These are phyloP conservation scores for Silurus aristotelis DNA, from an alignment of 2,797 vertebrate species.

Conservation along the genomic window DNA sequence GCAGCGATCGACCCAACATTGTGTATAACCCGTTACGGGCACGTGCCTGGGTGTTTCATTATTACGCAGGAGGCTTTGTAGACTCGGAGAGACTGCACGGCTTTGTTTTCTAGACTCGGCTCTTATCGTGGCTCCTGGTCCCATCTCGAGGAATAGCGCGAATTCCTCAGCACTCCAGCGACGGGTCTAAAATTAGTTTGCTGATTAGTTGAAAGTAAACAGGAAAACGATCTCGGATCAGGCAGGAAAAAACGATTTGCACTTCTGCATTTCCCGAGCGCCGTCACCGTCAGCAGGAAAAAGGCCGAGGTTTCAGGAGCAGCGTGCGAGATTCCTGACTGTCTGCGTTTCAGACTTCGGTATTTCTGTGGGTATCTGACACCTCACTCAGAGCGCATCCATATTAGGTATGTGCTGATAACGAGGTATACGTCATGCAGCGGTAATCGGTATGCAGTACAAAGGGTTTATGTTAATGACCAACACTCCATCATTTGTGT, in stretches of 20 bases:
- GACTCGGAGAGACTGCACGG: background rate
- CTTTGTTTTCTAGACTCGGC: background rate
- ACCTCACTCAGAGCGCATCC: background rate
- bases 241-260: conserved; percentile 16
- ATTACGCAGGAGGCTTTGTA: background rate
- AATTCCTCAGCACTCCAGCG: conserved; percentile 22
- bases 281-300: too few relatives aligned
- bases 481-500: too few relatives aligned
- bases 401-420: background rate
- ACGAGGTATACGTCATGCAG: background rate
- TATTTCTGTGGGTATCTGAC: background rate
- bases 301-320: background rate
- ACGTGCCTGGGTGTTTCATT: background rate
- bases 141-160: background rate
- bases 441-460: background rate
- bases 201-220: conserved; percentile 38
- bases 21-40: background rate
- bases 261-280: background rate
- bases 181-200: conserved; percentile 24
- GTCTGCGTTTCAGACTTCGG: background rate
- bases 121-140: background rate
- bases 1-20: background rate
- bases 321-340: conserved; percentile 18
- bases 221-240: conserved; percentile 31
- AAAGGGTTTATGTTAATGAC: background rate